These are phyloP conservation scores for Crossaster papposus DNA, from an alignment of 53 echinoderm and acorn worm species.

Conservation along the genomic window DNA sequence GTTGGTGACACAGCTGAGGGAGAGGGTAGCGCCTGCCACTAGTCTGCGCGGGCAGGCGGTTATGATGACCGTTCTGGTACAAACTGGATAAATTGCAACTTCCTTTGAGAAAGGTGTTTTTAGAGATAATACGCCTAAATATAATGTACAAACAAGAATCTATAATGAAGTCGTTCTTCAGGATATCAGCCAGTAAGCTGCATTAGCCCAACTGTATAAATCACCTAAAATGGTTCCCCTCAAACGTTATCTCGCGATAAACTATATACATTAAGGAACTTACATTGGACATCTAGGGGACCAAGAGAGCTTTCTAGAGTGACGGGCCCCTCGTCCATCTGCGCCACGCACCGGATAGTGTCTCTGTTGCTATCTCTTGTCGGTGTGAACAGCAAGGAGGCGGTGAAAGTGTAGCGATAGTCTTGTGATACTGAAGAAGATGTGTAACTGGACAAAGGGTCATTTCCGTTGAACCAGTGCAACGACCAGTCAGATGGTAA, in stretches of 20 bases:
- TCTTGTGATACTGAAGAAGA: background rate
- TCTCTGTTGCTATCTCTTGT: slow-evolving; percentile 9
- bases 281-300: slow-evolving; percentile 27
- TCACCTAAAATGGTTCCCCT: too few species aligned
- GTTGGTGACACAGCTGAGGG: background rate
- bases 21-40: background rate
- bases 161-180: too few species aligned
- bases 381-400: slow-evolving; percentile 6
- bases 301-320: background rate
- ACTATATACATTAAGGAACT: background rate
- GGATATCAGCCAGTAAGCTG: too few species aligned
- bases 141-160: background rate
- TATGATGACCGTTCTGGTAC: background rate
- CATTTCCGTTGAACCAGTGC: background rate
- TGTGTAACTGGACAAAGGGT: background rate
- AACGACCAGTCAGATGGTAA: slow-evolving; percentile 5
- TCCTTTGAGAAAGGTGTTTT: background rate
- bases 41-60: slow-evolving; percentile 13
- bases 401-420: slow-evolving; percentile 20
- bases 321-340: background rate
- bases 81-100: background rate
- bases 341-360: slow-evolving; percentile 18
- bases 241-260: background rate
- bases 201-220: too few species aligned
- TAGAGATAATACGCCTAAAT: background rate